These are phyloP conservation scores for Spilosoma lubricipeda DNA, from an alignment of 2,888 invertebrate species.

Conservation along the genomic window DNA sequence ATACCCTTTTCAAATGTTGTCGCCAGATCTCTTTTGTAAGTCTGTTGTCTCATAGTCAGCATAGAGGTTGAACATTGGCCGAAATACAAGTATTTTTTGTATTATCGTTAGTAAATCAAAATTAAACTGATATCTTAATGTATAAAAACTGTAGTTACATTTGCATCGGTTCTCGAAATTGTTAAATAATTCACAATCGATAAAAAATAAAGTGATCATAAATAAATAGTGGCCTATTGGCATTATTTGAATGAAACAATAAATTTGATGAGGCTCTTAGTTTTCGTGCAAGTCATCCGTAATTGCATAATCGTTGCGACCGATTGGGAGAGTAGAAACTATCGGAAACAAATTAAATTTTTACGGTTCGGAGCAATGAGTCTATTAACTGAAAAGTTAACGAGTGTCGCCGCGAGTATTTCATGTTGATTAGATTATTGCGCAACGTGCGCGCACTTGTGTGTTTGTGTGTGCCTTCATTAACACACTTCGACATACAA, in stretches of 20 bases:
- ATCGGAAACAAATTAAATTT: conserved; percentile 1
- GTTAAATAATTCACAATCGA: not conserved
- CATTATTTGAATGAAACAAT: not conserved
- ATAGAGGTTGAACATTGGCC: not conserved
- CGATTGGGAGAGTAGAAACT: conserved; percentile 1
- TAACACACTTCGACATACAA: not conserved
- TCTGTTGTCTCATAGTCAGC: not conserved
- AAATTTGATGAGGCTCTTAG: not conserved
- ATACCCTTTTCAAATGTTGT: not conserved
- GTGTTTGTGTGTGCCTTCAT: not conserved
- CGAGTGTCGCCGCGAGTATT: not conserved
- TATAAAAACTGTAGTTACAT: not conserved
- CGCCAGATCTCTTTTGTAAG: not conserved
- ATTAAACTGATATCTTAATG: not conserved
- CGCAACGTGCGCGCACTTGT: not conserved
- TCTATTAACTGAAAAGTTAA: not conserved
- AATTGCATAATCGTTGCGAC: conserved; percentile 5
- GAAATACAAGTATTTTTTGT: too few relatives aligned
- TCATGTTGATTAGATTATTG: not conserved
- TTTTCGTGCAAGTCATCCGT: not conserved
- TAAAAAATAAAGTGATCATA: not conserved
- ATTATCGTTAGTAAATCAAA: not conserved
- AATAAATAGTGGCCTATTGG: not conserved
- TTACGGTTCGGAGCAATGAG: conserved; percentile 1
- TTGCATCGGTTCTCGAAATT: not conserved